Percentiles rank a stretch among this genome's conserved stretches.
These are phyloP conservation scores for Cylindroiulus punctatus DNA, from an alignment of 2,888 invertebrate species.

Conservation along the genomic window DNA sequence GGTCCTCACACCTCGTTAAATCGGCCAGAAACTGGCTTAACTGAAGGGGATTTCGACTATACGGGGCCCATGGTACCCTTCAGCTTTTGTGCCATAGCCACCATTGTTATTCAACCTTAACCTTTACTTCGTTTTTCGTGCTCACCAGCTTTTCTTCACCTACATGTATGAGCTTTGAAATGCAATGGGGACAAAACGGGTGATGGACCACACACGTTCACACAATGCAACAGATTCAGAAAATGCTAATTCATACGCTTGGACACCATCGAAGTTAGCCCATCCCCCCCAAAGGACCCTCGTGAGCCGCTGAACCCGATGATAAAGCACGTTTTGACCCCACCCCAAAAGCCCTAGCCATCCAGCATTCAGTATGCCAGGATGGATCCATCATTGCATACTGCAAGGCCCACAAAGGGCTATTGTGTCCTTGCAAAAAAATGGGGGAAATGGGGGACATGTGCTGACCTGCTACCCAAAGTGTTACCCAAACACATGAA, in stretches of 20 bases:
- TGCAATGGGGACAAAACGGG: background rate
- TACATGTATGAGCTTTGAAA: background rate
- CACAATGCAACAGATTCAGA: background rate
- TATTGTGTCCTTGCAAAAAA: background rate
- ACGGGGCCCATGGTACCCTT: background rate
- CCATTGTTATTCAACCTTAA: slow-evolving; percentile 12
- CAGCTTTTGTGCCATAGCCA: background rate
- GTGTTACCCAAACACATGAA: too few relatives aligned
- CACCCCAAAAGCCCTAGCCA: background rate
- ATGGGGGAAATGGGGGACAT: background rate
- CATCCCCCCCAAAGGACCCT: slow-evolving; percentile 1
- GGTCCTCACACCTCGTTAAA: background rate
- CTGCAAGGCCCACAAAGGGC: background rate
- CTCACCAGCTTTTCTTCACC: slow-evolving; percentile 25
- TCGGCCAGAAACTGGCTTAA: background rate
- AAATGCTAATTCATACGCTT: background rate
- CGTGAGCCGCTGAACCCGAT: background rate
- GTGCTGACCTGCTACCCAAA: background rate
- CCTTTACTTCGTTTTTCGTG: slow-evolving; percentile 27
- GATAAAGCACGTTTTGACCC: slow-evolving; percentile 28
- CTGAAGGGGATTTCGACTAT: background rate
- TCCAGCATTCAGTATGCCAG: background rate
- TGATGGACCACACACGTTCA: background rate
- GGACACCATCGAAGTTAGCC: background rate
- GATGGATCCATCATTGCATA: slow-evolving; percentile 25